These are phyloP conservation scores for Galleria mellonella DNA, from an alignment of 1,140 invertebrate species.

Conservation along the genomic window DNA sequence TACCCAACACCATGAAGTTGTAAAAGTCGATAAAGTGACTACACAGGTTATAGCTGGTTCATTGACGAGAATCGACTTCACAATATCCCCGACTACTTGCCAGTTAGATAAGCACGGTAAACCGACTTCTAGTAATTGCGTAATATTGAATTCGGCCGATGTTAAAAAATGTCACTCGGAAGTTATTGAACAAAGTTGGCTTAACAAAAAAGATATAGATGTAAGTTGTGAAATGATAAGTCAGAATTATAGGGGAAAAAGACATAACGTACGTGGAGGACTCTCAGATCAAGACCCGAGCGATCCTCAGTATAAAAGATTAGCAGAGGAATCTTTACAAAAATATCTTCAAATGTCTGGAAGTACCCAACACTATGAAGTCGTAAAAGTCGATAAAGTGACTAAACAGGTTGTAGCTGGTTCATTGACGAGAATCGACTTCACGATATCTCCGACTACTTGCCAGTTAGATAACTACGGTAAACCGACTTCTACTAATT, in stretches of 20 bases:
- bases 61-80: conserved; percentile 10
- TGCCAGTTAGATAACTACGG: not conserved
- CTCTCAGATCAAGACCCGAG: conserved; percentile 11
- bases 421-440: conserved; percentile 7
- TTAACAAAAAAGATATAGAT: conserved; percentile 21
- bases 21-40: conserved; percentile 4
- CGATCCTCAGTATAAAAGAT: conserved; percentile 14
- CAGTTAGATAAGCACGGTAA: no score
- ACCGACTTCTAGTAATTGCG: no score
- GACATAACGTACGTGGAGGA: conserved; percentile 5
- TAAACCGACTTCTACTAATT: not conserved
- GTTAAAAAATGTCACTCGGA: conserved; percentile 11
- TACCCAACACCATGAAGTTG: not conserved
- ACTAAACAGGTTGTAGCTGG: conserved; percentile 12
- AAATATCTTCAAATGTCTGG: conserved; percentile 1
- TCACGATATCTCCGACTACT: conserved; percentile 1
- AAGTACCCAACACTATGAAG: not conserved
- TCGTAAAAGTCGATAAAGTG: conserved; percentile 2
- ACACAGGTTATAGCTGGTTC: conserved; percentile 13
- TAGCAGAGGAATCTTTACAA: conserved; percentile 16
- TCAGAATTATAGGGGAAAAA: conserved; percentile 6
- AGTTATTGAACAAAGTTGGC: conserved; percentile 22
- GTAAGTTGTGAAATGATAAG: conserved; percentile 15
- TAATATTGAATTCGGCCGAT: no score
- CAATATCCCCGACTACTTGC: not conserved